Evolutionary conservation across 1,140 invertebrate species (phyloP), one percentile per base, ranked within the genome.

Genomic region (Scaptomyza pallida): DNA sequence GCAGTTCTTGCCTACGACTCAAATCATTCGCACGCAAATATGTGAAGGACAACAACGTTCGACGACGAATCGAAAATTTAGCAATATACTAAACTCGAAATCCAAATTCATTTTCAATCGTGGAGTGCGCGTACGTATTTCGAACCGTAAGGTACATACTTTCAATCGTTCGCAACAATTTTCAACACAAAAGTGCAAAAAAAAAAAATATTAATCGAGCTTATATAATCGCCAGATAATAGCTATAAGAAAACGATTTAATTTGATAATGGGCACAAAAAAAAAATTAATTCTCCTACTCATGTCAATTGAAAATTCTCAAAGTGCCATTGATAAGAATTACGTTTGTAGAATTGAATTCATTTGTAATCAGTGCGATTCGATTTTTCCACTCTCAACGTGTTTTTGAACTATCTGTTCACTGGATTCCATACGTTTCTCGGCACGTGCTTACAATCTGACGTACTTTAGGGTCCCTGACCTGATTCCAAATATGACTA

Each of bases 11-110:
- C 69, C 56, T 69, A 68, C 75, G 67, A 65, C 60, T 88, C 78
- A 78, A 74, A 81, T 75, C 78, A 82, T 78, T 89, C 78, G 75
- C 82, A 75, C 76, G 82, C 78, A 78, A 89, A 75, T 76, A 88
- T 88, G 82, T 88, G 82, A 88, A 88, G 82, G 82, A 88, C 82
- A 88, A 78, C 78, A 68, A 82, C 83, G 82, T 78, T 81, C 75
- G 78, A 67, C 75, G 78, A 67, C 79, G 68, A 63, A 83, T 72
- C 59, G 69, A 73, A 44, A n/a, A n/a, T n/a, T 50, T 75, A 59
- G 44, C n/a, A 75, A 64, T 61, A 75, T 55, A 77, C 67, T 78
- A 62, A 73, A 63, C 62, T 70, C 59, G 60, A 77, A 64, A 62
- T 43, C 52, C 37, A 73, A 45, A 76, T 77, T 57, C 12, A 37